phyloP scores from a whole-genome alignment of 92 coral and sea anemone species.

The Phenganax marumi region DNA sequence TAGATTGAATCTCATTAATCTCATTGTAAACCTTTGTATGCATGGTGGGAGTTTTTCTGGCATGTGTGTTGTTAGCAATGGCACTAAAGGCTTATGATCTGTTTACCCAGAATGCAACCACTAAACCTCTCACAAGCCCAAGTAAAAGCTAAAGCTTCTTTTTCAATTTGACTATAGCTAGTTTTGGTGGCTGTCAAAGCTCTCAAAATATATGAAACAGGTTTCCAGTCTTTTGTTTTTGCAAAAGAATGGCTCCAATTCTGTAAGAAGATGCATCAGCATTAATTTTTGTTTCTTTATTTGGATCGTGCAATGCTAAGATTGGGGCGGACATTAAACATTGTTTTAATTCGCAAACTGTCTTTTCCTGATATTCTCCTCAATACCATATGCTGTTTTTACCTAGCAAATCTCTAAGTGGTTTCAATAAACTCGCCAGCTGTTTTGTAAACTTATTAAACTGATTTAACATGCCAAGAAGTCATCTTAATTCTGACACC shows the following conservation, averaged over 20 bases:
- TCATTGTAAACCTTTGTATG: conserved; percentile 14
- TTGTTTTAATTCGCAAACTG: conserved; percentile 31
- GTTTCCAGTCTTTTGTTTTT: conserved; percentile 33
- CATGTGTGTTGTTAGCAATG: background rate
- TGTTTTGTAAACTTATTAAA: conserved; percentile 48
- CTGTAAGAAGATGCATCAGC: conserved; percentile 39
- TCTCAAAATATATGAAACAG: background rate
- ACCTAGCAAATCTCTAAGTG: conserved; percentile 41
- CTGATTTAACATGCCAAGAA: conserved; percentile 43
- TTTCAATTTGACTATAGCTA: conserved; percentile 1
- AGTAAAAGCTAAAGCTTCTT: background rate
- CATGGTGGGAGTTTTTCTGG: conserved; percentile 7
- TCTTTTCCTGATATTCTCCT: conserved; percentile 28
- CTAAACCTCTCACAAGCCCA: conserved; percentile 21
- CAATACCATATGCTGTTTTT: conserved; percentile 37
- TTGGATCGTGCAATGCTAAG: conserved; percentile 9
- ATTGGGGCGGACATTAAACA: conserved; percentile 31
- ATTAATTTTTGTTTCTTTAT: conserved; percentile 36
- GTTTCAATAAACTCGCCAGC: conserved; percentile 45
- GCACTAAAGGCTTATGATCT: conserved; percentile 13
- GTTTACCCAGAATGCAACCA: conserved; percentile 23
- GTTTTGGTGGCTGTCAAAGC: background rate
- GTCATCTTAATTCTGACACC: background rate
- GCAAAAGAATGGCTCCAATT: conserved; percentile 29
- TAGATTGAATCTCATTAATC: conserved; percentile 10